Percentiles rank a stretch among this genome's conserved stretches.
These are phyloP conservation scores for Osedax fenrisi DNA, from an alignment of 2,888 invertebrate genomes.

Conservation along the genomic window DNA sequence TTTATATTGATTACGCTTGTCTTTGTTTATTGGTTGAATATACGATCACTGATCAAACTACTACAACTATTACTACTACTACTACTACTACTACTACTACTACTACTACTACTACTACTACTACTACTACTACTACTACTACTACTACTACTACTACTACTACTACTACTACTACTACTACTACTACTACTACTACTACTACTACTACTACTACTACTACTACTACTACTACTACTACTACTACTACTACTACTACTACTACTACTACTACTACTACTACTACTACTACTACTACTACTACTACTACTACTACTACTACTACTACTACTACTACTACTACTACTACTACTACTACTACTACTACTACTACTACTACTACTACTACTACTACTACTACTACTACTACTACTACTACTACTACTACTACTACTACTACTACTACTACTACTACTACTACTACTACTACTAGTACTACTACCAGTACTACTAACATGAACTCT, in stretches of 20 bases:
- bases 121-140: constrained; percentile 19
- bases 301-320: constrained; percentile 14
- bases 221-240: constrained; percentile 20
- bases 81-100: constrained; percentile 14
- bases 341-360: constrained; percentile 20
- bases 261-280: constrained; percentile 13
- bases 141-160: constrained; percentile 18
- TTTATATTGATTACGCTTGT: too few relatives aligned
- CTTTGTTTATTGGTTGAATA: too few relatives aligned
- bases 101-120: constrained; percentile 11
- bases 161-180: constrained; percentile 21
- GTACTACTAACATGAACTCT: too few relatives aligned
- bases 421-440: constrained; percentile 22
- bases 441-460: constrained; percentile 20
- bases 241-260: constrained; percentile 14
- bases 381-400: constrained; percentile 21
- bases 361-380: constrained; percentile 18
- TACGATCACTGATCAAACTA: too few relatives aligned
- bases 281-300: constrained; percentile 12
- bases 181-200: constrained; percentile 20
- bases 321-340: constrained; percentile 21
- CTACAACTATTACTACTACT: too few relatives aligned
- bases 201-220: constrained; percentile 21
- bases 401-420: constrained; percentile 20
- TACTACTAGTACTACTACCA: constrained; percentile 13